Percentiles rank a stretch among this genome's conserved stretches.
phyloP scores from a whole-genome alignment of 2,113 vertebrate genomes.

The Brienomyrus longianalis region DNA sequence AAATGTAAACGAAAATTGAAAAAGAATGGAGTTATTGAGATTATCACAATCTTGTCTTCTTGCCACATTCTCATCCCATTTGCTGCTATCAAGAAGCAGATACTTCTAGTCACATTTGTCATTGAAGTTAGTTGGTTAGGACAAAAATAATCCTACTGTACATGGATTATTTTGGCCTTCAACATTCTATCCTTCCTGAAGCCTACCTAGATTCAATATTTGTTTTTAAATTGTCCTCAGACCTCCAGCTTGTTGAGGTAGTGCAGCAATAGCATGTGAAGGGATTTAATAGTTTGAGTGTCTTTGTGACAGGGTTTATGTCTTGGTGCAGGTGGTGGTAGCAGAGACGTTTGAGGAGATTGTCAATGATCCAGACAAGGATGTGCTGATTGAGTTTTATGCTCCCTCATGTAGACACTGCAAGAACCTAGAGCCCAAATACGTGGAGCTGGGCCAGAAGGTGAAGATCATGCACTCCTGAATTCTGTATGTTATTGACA shows the following conservation, averaged over 20 bases:
- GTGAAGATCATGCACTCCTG: constrained; percentile 3
- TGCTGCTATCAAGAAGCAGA: background rate
- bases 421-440: constrained; percentile 29
- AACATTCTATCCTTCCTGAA: background rate
- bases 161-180: background rate
- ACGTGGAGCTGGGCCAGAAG: constrained; percentile 19
- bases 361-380: constrained; percentile 52
- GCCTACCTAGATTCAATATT: background rate
- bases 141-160: background rate
- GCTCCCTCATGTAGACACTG: constrained; percentile 29
- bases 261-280: background rate
- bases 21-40: background rate
- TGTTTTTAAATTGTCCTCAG: background rate
- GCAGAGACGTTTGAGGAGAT: constrained; percentile 61
- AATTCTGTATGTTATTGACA: background rate
- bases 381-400: constrained; percentile 47
- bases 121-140: background rate
- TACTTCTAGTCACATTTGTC: background rate
- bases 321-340: constrained; percentile 55
- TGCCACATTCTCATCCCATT: background rate
- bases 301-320: background rate
- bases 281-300: background rate
- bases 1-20: too few species aligned
- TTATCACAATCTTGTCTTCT: background rate
- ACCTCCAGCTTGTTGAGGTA: background rate